phyloP scores from a whole-genome alignment of 2,113 vertebrate species.

The Xerus inauris region DNA sequence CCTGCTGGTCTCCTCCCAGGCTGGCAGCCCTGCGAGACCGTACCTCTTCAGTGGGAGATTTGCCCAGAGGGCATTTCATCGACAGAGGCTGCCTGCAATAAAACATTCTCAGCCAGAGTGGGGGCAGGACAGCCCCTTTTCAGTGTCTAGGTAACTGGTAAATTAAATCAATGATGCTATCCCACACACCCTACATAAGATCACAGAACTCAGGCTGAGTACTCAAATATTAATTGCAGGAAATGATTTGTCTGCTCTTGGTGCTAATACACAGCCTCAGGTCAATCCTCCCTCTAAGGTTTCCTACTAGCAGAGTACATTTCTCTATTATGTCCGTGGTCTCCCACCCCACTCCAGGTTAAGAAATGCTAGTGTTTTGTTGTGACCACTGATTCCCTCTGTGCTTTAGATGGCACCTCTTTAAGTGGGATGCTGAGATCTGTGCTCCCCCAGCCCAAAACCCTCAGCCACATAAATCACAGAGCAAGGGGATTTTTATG shows the following conservation, averaged over 20 bases:
- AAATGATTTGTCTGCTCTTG: neutral
- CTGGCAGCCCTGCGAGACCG: neutral
- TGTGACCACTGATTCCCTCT: constrained; percentile 52
- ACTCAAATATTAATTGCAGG: constrained; percentile 68
- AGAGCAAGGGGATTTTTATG: constrained; percentile 79
- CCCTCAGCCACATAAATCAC: constrained; percentile 62
- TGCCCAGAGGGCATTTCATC: constrained; percentile 43
- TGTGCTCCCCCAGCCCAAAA: constrained; percentile 46
- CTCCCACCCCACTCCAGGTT: neutral
- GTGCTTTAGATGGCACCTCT: constrained; percentile 18
- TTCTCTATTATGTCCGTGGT: neutral
- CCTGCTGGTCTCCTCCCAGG: neutral
- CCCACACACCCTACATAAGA: neutral
- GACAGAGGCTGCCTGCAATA: neutral
- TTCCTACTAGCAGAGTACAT: constrained; percentile 20
- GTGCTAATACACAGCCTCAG: neutral
- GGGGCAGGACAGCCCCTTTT: neutral
- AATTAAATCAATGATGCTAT: constrained; percentile 47
- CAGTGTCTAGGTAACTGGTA: constrained; percentile 24
- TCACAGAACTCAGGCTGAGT: neutral
- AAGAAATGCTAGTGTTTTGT: constrained; percentile 49
- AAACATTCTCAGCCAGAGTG: neutral
- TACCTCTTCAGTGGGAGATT: constrained; percentile 41
- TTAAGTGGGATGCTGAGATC: neutral
- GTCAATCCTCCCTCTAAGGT: constrained; percentile 37